Evolutionary conservation across 2,113 vertebrate genomes (phyloP), one percentile per base, ranked within the genome.

Genomic region (Menura novaehollandiae): DNA sequence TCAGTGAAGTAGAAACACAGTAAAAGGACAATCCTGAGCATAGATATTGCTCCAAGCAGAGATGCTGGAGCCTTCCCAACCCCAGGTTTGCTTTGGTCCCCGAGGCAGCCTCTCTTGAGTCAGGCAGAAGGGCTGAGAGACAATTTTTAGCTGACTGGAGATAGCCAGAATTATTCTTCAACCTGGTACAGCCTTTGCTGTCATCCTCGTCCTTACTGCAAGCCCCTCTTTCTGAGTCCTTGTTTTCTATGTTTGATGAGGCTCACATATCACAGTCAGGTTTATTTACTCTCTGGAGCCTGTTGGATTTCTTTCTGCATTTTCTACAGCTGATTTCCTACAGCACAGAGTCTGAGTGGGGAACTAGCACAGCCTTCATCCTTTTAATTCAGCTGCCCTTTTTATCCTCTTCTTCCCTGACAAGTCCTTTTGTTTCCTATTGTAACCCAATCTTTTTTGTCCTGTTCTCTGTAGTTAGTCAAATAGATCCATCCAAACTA

Each of bases 391-490:
- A 90, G 22, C 24, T 77, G 47, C 46, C 8, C 26, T 80, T 79
- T 94, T 93, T 68, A 85, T 79, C 46, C 51, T 73, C 15, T 67
- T 79, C 66, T 81, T 93, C 21, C 20, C 78, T 90, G 85, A 85
- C 46, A 91, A 87, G 33, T 72, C 27, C n/a, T 89, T 95, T 85
- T 69, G 75, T 94, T 85, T 91, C 77, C 66, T 85, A 79, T 82
- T 91, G 37, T 91, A 89, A 53, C 32, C 26, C 66, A 9, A 9
- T 55, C 39, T 71, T 82, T 89, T 91, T 83, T 64, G n/a, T 78
- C 39, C 55, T 39, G 6, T 44, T 95, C 71, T 88, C 44, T 85
- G 71, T 74, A 85, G 32, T 49, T 66, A 82, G n/a, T 90, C 59
- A 66, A 85, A 93, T 15, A 85, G 88, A 80, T 69, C 75, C 71